Percentiles rank a stretch among this genome's conserved stretches.
Evolutionary conservation across 2,113 vertebrate genomes (phyloP).

Genomic region (Entomyzon cyanotis): DNA sequence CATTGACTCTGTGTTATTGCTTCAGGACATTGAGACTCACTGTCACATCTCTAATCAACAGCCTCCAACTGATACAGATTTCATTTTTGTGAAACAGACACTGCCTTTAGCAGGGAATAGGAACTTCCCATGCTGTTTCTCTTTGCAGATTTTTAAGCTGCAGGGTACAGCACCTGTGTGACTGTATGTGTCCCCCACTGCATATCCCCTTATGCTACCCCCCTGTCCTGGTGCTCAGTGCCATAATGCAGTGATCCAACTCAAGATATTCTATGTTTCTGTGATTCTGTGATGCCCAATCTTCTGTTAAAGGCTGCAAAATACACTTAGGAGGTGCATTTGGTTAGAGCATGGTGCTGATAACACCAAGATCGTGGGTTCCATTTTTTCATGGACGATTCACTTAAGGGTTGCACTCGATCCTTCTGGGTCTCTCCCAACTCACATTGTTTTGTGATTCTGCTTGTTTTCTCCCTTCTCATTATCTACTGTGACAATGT

Average conservation of each 20-base stretch:
- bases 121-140: not conserved
- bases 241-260: accelerated
- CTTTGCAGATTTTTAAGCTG: not conserved
- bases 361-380: no score
- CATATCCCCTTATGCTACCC: not conserved
- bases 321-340: not conserved
- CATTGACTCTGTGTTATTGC: not conserved
- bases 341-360: not conserved
- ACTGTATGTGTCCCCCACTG: not conserved
- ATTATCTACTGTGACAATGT: not conserved
- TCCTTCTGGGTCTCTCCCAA: no score
- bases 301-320: not conserved
- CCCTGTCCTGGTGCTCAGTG: accelerated
- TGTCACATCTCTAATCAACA: not conserved
- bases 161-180: not conserved
- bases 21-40: not conserved
- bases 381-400: no score
- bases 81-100: not conserved
- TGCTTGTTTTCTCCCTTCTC: not conserved
- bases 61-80: not conserved
- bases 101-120: not conserved
- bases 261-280: not conserved
- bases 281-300: not conserved
- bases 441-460: no score
- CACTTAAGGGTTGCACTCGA: no score